Percentiles rank a stretch among this genome's conserved stretches.
These are phyloP conservation scores for Nudaria mundana DNA, from an alignment of 2,888 invertebrate species.

Conservation along the genomic window DNA sequence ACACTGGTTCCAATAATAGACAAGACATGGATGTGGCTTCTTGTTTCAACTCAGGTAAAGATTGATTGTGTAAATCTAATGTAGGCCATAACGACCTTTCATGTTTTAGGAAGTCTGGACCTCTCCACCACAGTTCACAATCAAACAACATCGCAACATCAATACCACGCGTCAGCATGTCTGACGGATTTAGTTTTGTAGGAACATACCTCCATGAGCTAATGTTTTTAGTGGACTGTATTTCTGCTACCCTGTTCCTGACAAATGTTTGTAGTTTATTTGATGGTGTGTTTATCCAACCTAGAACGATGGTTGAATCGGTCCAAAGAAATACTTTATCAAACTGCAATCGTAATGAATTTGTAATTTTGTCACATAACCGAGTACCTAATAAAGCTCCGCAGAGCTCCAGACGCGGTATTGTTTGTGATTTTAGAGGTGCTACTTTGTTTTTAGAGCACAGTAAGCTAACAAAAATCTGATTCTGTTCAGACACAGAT, in stretches of 20 bases:
- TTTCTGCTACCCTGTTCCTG: not conserved
- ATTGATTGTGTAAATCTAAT: too few relatives aligned
- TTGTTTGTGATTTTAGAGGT: not conserved
- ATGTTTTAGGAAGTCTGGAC: not conserved
- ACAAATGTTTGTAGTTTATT: not conserved
- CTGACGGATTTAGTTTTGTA: not conserved
- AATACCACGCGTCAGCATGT: not conserved
- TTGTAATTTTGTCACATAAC: not conserved
- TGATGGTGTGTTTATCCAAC: slow-evolving; percentile 2
- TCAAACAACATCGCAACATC: not conserved
- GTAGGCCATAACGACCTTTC: not conserved
- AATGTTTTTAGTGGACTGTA: not conserved
- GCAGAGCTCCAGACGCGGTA: not conserved
- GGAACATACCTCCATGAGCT: not conserved
- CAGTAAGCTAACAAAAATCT: not conserved
- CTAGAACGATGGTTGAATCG: not conserved
- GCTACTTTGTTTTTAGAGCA: not conserved
- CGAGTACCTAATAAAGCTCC: not conserved
- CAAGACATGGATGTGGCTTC: not conserved
- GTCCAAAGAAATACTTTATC: not conserved
- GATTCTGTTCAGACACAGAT: not conserved
- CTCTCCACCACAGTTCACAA: not conserved
- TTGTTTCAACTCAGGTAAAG: not conserved
- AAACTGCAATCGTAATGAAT: not conserved
- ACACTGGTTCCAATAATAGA: not conserved